Conservation (phyloP, 2,888 invertebrate genomes). For the Sarcophaga variegata region DNA sequence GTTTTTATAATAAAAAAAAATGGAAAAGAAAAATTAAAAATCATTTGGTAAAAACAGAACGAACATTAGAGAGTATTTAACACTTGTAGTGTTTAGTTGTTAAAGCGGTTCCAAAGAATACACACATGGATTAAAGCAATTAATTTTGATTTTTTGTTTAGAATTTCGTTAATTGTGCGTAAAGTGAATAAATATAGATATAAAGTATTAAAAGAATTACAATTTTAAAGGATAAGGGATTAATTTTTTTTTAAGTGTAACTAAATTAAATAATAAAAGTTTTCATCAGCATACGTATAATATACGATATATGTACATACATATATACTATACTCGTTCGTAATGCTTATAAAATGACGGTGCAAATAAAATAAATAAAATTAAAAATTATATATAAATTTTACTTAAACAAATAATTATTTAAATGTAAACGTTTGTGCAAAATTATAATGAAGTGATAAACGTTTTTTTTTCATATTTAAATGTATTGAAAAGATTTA, state of each 20-base stretch:
- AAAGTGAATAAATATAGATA: constrained; percentile 6
- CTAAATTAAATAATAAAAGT: background rate
- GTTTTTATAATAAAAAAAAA: too few species aligned
- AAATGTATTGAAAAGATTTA: background rate
- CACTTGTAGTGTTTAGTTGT: constrained; percentile 51
- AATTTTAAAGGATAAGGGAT: background rate
- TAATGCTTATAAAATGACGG: background rate
- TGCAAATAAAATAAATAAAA: background rate
- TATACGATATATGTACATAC: background rate
- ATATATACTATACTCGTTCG: background rate
- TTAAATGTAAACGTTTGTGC: background rate
- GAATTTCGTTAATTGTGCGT: constrained; percentile 38
- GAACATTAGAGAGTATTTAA: constrained; percentile 36
- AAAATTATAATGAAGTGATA: background rate
- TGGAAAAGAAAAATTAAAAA: constrained; percentile 1
- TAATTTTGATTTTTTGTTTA: constrained; percentile 1
- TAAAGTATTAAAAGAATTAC: constrained; percentile 25
- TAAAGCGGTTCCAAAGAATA: constrained; percentile 29
- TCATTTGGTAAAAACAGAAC: constrained; percentile 37
- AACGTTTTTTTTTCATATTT: background rate
- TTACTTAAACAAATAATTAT: background rate
- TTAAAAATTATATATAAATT: background rate
- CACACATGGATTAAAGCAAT: background rate
- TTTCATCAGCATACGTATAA: background rate
- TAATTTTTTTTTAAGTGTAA: background rate